These are phyloP conservation scores for Syrphus vitripennis DNA, from an alignment of 2,888 invertebrate species.

Conservation along the genomic window DNA sequence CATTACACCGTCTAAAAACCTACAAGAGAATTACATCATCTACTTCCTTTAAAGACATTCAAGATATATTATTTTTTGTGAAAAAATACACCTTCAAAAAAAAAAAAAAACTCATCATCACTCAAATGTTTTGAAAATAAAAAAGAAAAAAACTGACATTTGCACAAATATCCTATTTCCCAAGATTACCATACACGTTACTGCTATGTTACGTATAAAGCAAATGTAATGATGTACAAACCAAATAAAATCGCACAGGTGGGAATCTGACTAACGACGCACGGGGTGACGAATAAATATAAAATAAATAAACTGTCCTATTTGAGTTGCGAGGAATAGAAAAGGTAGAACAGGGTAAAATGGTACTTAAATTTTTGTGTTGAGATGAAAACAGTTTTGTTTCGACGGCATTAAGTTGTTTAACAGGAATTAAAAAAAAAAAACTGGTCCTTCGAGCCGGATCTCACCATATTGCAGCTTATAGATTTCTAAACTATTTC, in stretches of 20 bases:
- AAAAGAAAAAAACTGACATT: conserved; percentile 64
- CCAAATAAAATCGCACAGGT: conserved; percentile 18
- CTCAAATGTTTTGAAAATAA: conserved; percentile 44
- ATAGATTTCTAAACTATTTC: too few relatives aligned
- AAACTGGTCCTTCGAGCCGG: background rate
- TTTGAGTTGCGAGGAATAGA: background rate
- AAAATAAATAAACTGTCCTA: conserved; percentile 37
- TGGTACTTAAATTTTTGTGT: too few relatives aligned
- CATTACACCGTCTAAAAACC: background rate
- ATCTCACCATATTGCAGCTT: too few relatives aligned
- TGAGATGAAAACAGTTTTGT: too few relatives aligned
- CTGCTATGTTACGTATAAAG: background rate
- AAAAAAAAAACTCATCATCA: conserved; percentile 54
- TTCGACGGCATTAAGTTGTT: background rate
- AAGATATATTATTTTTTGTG: conserved; percentile 9
- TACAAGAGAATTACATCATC: conserved; percentile 10
- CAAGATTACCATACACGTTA: conserved; percentile 21
- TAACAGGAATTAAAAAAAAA: background rate
- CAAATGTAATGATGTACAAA: conserved; percentile 32
- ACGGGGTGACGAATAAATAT: background rate
- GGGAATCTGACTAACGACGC: background rate
- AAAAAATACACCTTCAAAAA: background rate
- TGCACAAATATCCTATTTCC: conserved; percentile 61
- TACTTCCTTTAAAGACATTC: conserved; percentile 3
- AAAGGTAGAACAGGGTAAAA: background rate